Evolutionary conservation across 30 jellyfish, hydroid and myxozoan genomes (phyloP).

Genomic region (Sanderia malayensis): DNA sequence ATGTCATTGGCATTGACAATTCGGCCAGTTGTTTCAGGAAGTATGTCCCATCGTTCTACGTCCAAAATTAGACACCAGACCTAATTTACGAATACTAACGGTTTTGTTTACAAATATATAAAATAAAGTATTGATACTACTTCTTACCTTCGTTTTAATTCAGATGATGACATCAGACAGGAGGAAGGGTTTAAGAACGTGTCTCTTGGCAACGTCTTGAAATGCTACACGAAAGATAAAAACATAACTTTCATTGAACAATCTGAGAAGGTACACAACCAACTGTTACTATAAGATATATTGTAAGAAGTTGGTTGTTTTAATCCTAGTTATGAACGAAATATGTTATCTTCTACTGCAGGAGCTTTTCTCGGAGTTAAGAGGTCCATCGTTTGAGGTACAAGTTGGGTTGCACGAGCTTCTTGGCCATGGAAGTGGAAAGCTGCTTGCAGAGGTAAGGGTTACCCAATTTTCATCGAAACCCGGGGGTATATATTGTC

Average conservation of each 20-base stretch:
- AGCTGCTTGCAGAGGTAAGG: slow-evolving; percentile 80
- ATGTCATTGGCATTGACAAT: too few species aligned
- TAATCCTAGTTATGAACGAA: too few species aligned
- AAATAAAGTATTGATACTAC: too few species aligned
- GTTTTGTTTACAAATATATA: too few species aligned
- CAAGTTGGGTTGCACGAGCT: slow-evolving; percentile 99
- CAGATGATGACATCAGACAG: slow-evolving; percentile 96
- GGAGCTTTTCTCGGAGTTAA: slow-evolving; percentile 74
- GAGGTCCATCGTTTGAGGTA: slow-evolving; percentile 92
- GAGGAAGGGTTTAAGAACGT: slow-evolving; percentile 95
- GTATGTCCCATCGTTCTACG: too few species aligned
- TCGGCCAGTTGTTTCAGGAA: too few species aligned
- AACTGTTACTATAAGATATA: too few species aligned
- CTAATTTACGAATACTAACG: too few species aligned
- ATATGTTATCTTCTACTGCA: slow-evolving; percentile 14
- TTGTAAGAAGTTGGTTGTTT: too few species aligned
- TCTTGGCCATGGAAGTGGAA: slow-evolving; percentile 99
- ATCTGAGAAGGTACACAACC: slow-evolving; percentile 63
- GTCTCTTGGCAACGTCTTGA: slow-evolving; percentile 94
- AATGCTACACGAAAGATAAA: slow-evolving; percentile 69
- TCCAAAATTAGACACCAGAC: too few species aligned
- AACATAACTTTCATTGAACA: slow-evolving; percentile 76
- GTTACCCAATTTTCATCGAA: background rate
- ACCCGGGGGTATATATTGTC: background rate
- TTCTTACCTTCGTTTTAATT: background rate